A percentile compares a stretch with the other conserved stretches of the same genome.
These are phyloP conservation scores for Cephus rjabovi DNA, from an alignment of 2,888 invertebrate species.

Conservation along the genomic window DNA sequence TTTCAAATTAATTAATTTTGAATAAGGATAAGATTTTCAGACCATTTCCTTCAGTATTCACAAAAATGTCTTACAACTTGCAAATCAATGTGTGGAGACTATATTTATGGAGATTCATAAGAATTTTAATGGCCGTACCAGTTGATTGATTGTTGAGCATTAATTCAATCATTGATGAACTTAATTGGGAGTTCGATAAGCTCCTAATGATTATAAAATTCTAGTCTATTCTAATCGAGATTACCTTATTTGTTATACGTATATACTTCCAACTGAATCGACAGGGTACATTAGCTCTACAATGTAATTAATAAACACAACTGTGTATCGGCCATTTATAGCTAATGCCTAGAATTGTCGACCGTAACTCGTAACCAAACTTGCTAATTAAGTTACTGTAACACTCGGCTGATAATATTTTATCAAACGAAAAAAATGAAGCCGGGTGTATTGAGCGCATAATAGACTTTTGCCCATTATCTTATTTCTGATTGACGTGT, in stretches of 20 bases:
- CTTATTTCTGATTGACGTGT: background rate
- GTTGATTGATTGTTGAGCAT: background rate
- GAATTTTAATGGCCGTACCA: background rate
- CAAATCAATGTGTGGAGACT: background rate
- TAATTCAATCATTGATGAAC: background rate
- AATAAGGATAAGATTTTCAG: background rate
- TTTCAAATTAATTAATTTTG: background rate
- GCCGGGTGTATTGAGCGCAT: background rate
- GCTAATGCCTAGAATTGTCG: background rate
- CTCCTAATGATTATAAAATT: background rate
- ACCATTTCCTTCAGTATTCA: background rate
- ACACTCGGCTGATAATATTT: background rate
- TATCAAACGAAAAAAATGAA: background rate
- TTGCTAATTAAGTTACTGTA: background rate
- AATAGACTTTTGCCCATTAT: background rate
- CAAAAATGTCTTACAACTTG: background rate
- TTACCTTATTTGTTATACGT: background rate
- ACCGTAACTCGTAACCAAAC: background rate
- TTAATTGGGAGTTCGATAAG: background rate
- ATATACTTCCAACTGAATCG: conserved; percentile 10
- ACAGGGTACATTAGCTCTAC: conserved; percentile 42
- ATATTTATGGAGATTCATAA: background rate
- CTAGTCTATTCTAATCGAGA: conserved; percentile 5
- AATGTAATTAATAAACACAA: conserved; percentile 18
- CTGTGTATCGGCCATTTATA: conserved; percentile 2